Evolutionary conservation across 1,140 invertebrate genomes (phyloP).

Genomic region (Tetranychus cinnabarinus): DNA sequence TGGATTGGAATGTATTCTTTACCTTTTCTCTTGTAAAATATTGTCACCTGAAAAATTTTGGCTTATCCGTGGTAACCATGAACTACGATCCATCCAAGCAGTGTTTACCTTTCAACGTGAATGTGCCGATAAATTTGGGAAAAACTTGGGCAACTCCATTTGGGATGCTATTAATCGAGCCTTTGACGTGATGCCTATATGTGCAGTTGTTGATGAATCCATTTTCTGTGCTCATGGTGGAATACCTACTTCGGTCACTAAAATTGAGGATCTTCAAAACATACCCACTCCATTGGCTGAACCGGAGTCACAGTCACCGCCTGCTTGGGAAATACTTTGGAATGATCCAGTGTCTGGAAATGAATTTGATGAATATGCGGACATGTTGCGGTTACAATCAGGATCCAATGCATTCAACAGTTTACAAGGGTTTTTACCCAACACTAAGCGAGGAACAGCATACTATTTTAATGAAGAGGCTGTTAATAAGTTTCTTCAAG

Average conservation of each 20-base stretch:
- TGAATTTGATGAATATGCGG: constrained; percentile 4
- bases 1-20: constrained; percentile 27
- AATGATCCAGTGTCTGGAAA: constrained; percentile 34
- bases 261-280: constrained; percentile 29
- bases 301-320: constrained; percentile 33
- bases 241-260: constrained; percentile 31
- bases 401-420: background rate
- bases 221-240: constrained; percentile 48
- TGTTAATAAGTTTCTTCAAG: constrained; percentile 34
- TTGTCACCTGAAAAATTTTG: constrained; percentile 30
- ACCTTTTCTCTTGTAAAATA: constrained; percentile 35
- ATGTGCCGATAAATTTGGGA: constrained; percentile 37
- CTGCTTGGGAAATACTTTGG: constrained; percentile 51
- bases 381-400: constrained; percentile 1
- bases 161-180: constrained; percentile 40
- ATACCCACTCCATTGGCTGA: constrained; percentile 34
- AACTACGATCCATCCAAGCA: constrained; percentile 35
- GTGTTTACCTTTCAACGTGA: constrained; percentile 39
- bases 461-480: constrained; percentile 41
- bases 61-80: constrained; percentile 36
- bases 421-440: constrained; percentile 37
- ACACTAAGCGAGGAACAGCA: constrained; percentile 38
- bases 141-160: constrained; percentile 29
- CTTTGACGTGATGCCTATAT: constrained; percentile 41
- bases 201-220: constrained; percentile 39